Evolutionary conservation across 2,113 vertebrate genomes (phyloP).

Genomic region (Peromyscus maniculatus): DNA sequence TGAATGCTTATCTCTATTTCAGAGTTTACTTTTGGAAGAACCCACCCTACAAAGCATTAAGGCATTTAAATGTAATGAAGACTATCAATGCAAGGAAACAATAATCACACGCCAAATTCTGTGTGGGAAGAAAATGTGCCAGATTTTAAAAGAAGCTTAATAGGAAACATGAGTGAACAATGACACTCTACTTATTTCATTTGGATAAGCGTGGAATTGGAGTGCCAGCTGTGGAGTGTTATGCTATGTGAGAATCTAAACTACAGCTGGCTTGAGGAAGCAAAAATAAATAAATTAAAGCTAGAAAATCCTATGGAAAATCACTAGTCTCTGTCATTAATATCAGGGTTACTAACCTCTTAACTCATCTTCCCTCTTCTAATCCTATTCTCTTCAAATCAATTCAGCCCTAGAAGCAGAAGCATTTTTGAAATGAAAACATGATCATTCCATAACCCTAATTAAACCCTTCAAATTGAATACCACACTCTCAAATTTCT

Average conservation of each 20-base stretch:
- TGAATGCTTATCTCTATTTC: slow-evolving; percentile 26
- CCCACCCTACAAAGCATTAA: slow-evolving; percentile 2
- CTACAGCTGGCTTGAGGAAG: background rate
- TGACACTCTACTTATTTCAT: slow-evolving; percentile 12
- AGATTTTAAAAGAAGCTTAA: slow-evolving; percentile 44
- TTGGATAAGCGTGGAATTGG: slow-evolving; percentile 32
- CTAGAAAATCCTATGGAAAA: background rate
- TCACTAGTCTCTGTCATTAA: background rate
- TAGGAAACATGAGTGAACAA: slow-evolving; percentile 47
- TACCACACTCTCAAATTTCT: slow-evolving; percentile 30
- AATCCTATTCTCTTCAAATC: background rate
- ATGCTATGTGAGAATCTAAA: slow-evolving; percentile 37
- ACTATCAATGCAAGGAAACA: background rate
- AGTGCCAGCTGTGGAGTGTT: background rate
- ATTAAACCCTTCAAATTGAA: background rate
- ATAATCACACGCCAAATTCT: background rate
- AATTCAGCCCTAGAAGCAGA: background rate
- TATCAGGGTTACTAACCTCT: background rate
- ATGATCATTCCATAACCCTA: background rate
- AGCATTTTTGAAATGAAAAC: slow-evolving; percentile 29
- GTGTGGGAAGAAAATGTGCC: background rate
- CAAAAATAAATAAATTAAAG: slow-evolving; percentile 32
- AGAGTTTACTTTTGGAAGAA: slow-evolving; percentile 55
- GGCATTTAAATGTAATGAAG: slow-evolving; percentile 13
- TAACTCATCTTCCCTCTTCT: background rate